phyloP scores from a whole-genome alignment of 2,888 invertebrate species.

The Fabriciana adippe region DNA sequence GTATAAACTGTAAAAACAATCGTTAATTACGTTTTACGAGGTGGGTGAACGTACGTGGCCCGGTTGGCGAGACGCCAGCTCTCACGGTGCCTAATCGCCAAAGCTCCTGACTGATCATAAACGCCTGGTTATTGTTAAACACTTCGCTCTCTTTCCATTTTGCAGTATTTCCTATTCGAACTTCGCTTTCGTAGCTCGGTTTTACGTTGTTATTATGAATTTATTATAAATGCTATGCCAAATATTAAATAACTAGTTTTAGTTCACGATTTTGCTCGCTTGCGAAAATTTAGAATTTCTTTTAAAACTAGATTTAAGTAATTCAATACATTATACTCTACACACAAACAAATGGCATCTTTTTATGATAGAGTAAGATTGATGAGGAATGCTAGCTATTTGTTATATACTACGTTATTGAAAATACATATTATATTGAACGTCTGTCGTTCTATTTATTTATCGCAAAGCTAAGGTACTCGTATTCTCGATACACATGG shows the following conservation, averaged over 20 bases:
- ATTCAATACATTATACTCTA: too few relatives aligned
- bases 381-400: too few relatives aligned
- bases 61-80: conserved; percentile 76
- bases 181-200: neutral
- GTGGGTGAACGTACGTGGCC: conserved; percentile 79
- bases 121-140: conserved; percentile 69
- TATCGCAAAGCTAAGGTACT: conserved; percentile 11
- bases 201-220: neutral
- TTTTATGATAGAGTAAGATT: too few relatives aligned
- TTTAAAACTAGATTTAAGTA: too few relatives aligned
- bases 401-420: too few relatives aligned
- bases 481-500: conserved; percentile 10
- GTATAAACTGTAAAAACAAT: conserved; percentile 65
- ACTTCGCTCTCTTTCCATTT: conserved; percentile 34
- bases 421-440: neutral
- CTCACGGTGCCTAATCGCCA: conserved; percentile 79
- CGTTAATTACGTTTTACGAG: conserved; percentile 61
- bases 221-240: neutral
- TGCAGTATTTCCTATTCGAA: neutral
- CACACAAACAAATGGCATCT: too few relatives aligned
- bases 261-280: too few relatives aligned
- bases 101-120: conserved; percentile 70
- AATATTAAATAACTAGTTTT: too few relatives aligned
- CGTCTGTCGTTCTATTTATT: conserved; percentile 21
- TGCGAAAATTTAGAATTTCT: too few relatives aligned